Conservation (phyloP, 2,797 vertebrate species). For the Podarcis lilfordi region DNA sequence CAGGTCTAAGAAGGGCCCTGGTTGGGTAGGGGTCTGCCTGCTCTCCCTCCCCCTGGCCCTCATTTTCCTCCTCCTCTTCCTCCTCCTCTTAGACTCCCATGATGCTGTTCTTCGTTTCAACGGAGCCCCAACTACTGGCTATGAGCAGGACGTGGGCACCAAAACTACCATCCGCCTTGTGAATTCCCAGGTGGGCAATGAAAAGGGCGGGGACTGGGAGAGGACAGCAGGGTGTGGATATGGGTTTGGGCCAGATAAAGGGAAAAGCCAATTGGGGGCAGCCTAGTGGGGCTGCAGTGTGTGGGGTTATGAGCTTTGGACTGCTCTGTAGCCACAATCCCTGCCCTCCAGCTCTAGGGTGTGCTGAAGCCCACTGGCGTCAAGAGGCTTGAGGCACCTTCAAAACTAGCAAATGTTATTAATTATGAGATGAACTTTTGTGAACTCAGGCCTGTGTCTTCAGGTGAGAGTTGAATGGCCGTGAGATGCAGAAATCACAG, state of each 20-base stretch:
- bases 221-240: neutral
- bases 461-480: too few species aligned
- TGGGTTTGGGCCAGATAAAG: too few species aligned
- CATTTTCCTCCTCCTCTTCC: neutral
- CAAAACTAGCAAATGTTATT: too few species aligned
- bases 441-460: too few species aligned
- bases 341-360: neutral
- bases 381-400: too few species aligned
- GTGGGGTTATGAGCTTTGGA: neutral
- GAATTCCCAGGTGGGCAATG: conserved; percentile 80
- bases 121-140: conserved; percentile 77
- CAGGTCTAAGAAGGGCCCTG: neutral
- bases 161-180: conserved; percentile 84
- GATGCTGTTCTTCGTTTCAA: conserved; percentile 85
- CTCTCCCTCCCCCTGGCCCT: too few species aligned
- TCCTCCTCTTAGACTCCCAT: conserved; percentile 75
- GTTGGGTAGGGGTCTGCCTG: neutral
- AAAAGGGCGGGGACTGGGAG: neutral
- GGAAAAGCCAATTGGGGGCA: neutral
- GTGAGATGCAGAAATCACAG: too few species aligned
- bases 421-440: too few species aligned
- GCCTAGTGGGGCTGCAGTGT: neutral
- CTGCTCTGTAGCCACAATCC: neutral
- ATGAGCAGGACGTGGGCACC: conserved; percentile 81
- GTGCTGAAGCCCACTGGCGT: too few species aligned